These are phyloP conservation scores for Agrotis clavis DNA, from an alignment of 2,888 invertebrate genomes.

Conservation along the genomic window DNA sequence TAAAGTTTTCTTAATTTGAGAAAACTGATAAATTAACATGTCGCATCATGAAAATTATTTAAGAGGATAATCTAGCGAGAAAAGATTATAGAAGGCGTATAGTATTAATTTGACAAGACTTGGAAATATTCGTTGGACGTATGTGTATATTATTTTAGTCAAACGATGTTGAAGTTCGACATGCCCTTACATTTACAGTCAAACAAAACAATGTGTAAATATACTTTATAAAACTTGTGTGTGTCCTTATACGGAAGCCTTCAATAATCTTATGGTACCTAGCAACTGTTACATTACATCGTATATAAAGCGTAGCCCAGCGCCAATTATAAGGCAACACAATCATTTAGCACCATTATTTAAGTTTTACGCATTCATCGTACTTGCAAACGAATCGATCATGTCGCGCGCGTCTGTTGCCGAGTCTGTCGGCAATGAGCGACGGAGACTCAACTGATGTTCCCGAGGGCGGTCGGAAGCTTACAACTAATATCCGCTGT, in stretches of 20 bases:
- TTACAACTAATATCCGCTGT: conserved; percentile 17
- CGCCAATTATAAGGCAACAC: conserved; percentile 72
- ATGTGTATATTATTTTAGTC: conserved; percentile 54
- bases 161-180: conserved; percentile 41
- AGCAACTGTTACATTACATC: conserved; percentile 50
- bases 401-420: not conserved
- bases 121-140: conserved; percentile 58
- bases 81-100: conserved; percentile 62
- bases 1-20: conserved; percentile 65
- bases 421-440: not conserved
- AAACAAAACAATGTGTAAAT: conserved; percentile 55
- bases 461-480: not conserved
- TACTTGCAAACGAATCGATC: conserved; percentile 40
- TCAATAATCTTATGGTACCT: conserved; percentile 61
- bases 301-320: conserved; percentile 64
- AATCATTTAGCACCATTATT: conserved; percentile 72
- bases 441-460: not conserved
- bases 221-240: conserved; percentile 56
- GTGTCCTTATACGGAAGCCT: conserved; percentile 56
- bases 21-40: conserved; percentile 62
- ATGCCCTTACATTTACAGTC: conserved; percentile 43
- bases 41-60: conserved; percentile 47
- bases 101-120: conserved; percentile 51
- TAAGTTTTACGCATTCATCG: conserved; percentile 59
- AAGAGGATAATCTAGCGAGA: conserved; percentile 53